phyloP scores from a whole-genome alignment of 2,888 invertebrate species.

The Himalopsyche tibetana region DNA sequence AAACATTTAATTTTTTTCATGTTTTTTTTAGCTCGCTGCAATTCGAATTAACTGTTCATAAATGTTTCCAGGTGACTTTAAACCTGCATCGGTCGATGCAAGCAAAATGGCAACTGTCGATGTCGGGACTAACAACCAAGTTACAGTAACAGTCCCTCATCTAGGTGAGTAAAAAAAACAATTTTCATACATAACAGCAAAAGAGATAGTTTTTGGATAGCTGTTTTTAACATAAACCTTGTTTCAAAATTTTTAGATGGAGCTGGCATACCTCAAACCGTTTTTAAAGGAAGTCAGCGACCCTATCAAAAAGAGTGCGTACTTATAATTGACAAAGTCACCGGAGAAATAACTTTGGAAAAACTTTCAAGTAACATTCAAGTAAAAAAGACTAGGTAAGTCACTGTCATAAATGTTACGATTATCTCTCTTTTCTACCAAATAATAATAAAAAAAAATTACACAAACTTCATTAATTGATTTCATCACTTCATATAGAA shows the following conservation, averaged over 20 bases:
- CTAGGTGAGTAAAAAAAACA: constrained; percentile 77
- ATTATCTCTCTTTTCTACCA: too few relatives aligned
- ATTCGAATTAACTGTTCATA: neutral
- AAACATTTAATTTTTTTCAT: too few relatives aligned
- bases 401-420: constrained; percentile 44
- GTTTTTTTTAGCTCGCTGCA: too few relatives aligned
- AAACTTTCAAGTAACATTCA: constrained; percentile 93
- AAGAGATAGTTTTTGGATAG: neutral
- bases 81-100: constrained; percentile 97
- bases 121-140: constrained; percentile 92
- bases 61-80: constrained; percentile 92
- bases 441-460: too few relatives aligned
- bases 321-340: constrained; percentile 92
- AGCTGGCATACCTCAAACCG: constrained; percentile 92
- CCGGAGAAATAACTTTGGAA: constrained; percentile 95
- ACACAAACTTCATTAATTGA: too few relatives aligned
- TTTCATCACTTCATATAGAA: too few relatives aligned
- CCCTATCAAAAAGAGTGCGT: constrained; percentile 97
- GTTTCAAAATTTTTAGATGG: constrained; percentile 79
- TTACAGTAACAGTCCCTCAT: constrained; percentile 95
- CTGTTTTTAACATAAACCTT: neutral
- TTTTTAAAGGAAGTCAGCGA: constrained; percentile 95
- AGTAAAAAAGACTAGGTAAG: constrained; percentile 92
- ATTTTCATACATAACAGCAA: neutral
- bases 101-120: constrained; percentile 94